A percentile compares a stretch with the other conserved stretches of the same genome.
Conservation (phyloP, 37 sponge, comb jelly and placozoan species). For the Ephydatia muelleri region DNA sequence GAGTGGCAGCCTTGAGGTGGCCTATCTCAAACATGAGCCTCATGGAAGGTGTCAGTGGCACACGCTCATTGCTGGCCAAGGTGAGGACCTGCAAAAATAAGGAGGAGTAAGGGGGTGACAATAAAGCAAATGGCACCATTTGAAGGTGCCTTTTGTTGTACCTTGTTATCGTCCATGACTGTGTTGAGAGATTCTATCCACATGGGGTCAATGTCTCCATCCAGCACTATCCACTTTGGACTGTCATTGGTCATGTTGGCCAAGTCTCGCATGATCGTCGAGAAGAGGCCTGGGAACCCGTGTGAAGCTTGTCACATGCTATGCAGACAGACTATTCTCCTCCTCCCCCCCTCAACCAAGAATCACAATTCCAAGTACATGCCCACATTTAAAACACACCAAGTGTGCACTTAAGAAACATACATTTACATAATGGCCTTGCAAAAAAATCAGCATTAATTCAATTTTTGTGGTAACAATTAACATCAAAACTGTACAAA, state of each 20-base stretch:
- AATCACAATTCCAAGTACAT: too few relatives aligned
- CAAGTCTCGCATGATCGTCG: slow-evolving; percentile 94
- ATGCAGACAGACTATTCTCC: too few relatives aligned
- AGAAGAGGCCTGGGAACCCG: slow-evolving; percentile 92
- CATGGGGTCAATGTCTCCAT: slow-evolving; percentile 99
- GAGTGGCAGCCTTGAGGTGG: slow-evolving; percentile 93
- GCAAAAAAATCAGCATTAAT: too few relatives aligned
- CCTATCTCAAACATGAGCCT: slow-evolving; percentile 99
- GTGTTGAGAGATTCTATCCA: slow-evolving; percentile 99
- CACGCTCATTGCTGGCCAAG: slow-evolving; percentile 95
- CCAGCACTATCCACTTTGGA: slow-evolving; percentile 99
- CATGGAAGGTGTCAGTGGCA: slow-evolving; percentile 96
- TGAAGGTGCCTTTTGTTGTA: too few relatives aligned
- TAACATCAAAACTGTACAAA: too few relatives aligned
- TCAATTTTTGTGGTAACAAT: too few relatives aligned
- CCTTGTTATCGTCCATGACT: slow-evolving; percentile 99
- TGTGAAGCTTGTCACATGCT: too few relatives aligned
- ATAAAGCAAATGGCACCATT: too few relatives aligned
- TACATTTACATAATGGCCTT: too few relatives aligned
- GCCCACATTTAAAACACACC: too few relatives aligned
- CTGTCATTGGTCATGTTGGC: slow-evolving; percentile 86
- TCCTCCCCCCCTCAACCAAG: too few relatives aligned
- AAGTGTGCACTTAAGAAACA: too few relatives aligned
- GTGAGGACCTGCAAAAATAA: slow-evolving; percentile 97
- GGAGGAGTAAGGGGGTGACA: background rate